phyloP scores from a whole-genome alignment of 2,888 invertebrate genomes.

The Gastrophysa polygoni region DNA sequence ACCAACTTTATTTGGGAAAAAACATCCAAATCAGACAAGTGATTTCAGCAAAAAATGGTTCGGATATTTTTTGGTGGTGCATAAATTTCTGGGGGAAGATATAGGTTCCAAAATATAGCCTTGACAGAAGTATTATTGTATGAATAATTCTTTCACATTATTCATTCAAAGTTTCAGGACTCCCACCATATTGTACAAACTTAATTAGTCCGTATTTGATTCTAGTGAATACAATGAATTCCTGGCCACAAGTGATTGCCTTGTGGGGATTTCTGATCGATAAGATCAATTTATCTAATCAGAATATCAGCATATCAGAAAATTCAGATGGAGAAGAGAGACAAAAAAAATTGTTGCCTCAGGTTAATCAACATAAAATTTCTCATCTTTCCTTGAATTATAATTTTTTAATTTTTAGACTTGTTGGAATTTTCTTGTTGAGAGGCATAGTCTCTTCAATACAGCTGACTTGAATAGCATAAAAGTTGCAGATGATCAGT shows the following conservation, averaged over 20 bases:
- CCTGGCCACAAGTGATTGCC: slow-evolving; percentile 30
- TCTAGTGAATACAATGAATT: slow-evolving; percentile 29
- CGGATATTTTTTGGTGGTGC: no score
- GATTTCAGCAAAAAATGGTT: no score
- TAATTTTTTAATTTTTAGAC: slow-evolving; percentile 6
- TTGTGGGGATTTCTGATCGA: slow-evolving; percentile 28
- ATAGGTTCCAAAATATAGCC: no score
- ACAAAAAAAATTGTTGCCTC: slow-evolving; percentile 3
- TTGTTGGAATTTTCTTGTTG: not conserved
- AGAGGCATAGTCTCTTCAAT: slow-evolving; percentile 9
- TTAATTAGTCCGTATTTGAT: no score
- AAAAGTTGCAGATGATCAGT: not conserved
- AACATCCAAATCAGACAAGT: no score
- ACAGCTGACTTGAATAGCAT: not conserved
- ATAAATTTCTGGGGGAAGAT: no score
- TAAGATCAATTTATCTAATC: slow-evolving; percentile 13
- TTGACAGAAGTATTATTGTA: no score
- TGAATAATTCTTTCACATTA: no score
- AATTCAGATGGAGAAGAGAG: slow-evolving; percentile 16
- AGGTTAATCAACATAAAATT: slow-evolving; percentile 4
- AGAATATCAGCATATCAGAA: not conserved
- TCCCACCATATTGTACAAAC: no score
- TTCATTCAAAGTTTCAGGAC: no score
- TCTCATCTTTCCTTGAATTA: not conserved
- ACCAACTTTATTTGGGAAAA: no score